phyloP scores from a whole-genome alignment of 1,140 invertebrate genomes.

The Bombus soroeensis region DNA sequence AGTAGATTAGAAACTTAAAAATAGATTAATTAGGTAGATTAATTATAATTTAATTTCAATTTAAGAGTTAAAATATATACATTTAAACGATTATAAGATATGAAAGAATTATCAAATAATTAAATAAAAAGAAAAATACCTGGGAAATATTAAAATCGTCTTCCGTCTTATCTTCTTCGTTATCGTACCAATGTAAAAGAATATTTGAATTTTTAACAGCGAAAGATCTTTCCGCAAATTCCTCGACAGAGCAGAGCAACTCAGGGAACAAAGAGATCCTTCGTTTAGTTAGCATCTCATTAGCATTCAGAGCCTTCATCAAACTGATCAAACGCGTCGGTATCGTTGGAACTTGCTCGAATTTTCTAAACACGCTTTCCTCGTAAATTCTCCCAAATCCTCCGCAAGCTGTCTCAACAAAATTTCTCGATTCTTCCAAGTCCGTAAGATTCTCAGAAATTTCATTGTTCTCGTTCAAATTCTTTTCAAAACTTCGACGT shows the following conservation, averaged over 20 bases:
- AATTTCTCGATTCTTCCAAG: neutral
- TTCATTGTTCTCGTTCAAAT: conserved; percentile 10
- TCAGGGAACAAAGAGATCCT: conserved; percentile 55
- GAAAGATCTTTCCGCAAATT: conserved; percentile 64
- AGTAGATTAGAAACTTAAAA: neutral
- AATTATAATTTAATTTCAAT: too few relatives aligned
- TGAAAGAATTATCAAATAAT: neutral
- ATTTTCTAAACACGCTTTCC: neutral
- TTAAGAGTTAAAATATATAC: too few relatives aligned
- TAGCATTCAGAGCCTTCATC: conserved; percentile 58
- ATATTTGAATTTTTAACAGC: conserved; percentile 59
- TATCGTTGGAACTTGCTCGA: conserved; percentile 69
- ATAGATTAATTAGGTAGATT: too few relatives aligned
- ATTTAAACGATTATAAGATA: neutral
- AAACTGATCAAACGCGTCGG: conserved; percentile 71
- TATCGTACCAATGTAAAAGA: conserved; percentile 53
- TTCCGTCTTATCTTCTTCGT: neutral
- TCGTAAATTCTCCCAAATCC: neutral
- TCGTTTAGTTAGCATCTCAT: conserved; percentile 4
- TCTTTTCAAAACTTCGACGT: neutral
- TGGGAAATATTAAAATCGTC: neutral
- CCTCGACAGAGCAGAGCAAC: conserved; percentile 60
- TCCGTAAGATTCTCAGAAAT: conserved; percentile 21
- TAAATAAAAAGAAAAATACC: neutral
- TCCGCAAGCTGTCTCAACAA: neutral